Conservation (phyloP, 1,140 invertebrate species). For the Nymphalis io region DNA sequence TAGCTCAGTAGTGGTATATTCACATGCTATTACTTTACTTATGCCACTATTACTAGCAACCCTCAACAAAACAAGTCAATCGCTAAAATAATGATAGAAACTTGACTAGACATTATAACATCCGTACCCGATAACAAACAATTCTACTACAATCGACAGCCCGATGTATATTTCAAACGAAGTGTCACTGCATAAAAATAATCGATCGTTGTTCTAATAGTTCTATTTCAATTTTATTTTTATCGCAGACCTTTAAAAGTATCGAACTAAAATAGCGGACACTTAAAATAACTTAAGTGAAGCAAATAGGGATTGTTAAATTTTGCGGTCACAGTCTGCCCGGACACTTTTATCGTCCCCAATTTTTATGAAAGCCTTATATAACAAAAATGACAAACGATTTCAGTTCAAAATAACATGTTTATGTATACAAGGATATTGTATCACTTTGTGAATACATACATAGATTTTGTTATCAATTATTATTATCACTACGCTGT, state of each 20-base stretch:
- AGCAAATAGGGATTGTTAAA: constrained; percentile 23
- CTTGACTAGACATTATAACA: not conserved
- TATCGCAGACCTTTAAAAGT: constrained; percentile 10
- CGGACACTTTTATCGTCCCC: constrained; percentile 17
- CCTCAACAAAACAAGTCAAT: too few species aligned
- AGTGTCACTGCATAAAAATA: not conserved
- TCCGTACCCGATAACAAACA: not conserved
- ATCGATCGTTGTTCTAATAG: not conserved
- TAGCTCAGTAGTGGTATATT: too few species aligned
- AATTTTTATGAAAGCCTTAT: constrained; percentile 7
- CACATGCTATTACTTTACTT: too few species aligned
- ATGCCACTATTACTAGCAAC: too few species aligned
- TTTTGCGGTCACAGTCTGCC: constrained; percentile 17
- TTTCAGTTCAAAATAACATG: not conserved
- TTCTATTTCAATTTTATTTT: constrained; percentile 15
- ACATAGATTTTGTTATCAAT: too few species aligned
- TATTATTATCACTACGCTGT: too few species aligned
- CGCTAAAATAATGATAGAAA: too few species aligned
- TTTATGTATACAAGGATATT: not conserved
- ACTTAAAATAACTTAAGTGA: constrained; percentile 4
- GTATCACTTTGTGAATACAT: too few species aligned
- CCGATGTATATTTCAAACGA: not conserved
- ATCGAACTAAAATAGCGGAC: constrained; percentile 9
- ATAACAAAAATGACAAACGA: not conserved
- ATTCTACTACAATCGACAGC: not conserved